A percentile compares a stretch with the other conserved stretches of the same genome.
Conservation (phyloP, 1,140 invertebrate species). For the Drosophila eugracilis region DNA sequence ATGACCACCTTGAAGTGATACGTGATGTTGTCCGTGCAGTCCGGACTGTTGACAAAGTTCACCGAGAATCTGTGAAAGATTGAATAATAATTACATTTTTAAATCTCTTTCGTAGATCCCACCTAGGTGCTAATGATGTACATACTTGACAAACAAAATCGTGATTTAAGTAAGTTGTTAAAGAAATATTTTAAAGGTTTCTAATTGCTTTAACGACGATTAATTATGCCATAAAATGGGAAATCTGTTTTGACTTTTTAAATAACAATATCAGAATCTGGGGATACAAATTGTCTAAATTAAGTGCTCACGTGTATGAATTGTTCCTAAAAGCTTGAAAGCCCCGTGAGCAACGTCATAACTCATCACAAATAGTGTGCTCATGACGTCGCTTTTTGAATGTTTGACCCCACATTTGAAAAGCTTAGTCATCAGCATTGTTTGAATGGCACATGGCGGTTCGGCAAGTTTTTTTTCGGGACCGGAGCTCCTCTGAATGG, state of each 20-base stretch:
- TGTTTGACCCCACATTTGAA: conserved; percentile 20
- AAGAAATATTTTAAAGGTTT: background rate
- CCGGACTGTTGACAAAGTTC: conserved; percentile 73
- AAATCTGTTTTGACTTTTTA: no score
- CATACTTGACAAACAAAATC: no score
- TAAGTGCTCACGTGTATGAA: no score
- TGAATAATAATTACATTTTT: background rate
- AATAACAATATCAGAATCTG: no score
- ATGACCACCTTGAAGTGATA: conserved; percentile 79
- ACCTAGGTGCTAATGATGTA: conserved; percentile 27
- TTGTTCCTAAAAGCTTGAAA: no score
- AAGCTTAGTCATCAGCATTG: conserved; percentile 41
- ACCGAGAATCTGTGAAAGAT: conserved; percentile 74
- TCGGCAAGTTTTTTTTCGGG: conserved; percentile 24
- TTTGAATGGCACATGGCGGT: conserved; percentile 40
- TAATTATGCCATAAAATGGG: no score
- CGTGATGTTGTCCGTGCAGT: conserved; percentile 68
- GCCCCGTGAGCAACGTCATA: no score
- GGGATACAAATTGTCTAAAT: no score
- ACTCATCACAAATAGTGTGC: conserved; percentile 14
- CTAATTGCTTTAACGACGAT: no score
- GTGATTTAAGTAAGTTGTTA: background rate
- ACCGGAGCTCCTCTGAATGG: background rate
- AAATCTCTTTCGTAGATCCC: conserved; percentile 3
- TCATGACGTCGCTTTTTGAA: conserved; percentile 25